Percentiles rank a stretch among this genome's conserved stretches.
phyloP scores from a whole-genome alignment of 2,888 invertebrate species.

The Xestia c-nigrum region DNA sequence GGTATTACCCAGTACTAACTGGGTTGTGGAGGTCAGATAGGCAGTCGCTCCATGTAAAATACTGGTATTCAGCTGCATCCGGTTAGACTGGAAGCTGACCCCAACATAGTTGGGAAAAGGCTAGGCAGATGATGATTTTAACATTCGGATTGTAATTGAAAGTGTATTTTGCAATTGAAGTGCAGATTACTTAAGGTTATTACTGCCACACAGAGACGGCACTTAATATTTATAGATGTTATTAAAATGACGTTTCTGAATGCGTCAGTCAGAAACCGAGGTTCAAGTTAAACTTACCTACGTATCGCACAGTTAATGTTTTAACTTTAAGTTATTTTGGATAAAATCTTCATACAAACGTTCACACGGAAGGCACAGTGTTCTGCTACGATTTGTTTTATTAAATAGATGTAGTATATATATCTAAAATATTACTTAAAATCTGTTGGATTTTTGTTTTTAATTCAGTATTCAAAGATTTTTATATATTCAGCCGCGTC shows the following conservation, averaged over 20 bases:
- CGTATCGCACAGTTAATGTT: constrained; percentile 47
- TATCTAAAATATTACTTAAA: constrained; percentile 31
- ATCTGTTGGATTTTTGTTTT: constrained; percentile 29
- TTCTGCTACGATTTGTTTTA: constrained; percentile 14
- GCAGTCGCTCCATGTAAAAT: not conserved
- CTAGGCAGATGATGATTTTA: not conserved
- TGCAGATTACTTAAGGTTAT: not conserved
- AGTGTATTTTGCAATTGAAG: not conserved
- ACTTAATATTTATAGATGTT: not conserved
- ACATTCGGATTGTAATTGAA: not conserved
- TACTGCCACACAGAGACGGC: not conserved
- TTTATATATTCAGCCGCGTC: too few relatives aligned
- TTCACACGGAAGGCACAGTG: constrained; percentile 48
- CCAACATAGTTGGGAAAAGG: not conserved
- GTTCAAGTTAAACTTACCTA: not conserved
- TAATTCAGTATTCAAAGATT: not conserved
- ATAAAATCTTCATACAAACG: constrained; percentile 36
- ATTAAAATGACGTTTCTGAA: not conserved
- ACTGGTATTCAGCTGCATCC: not conserved
- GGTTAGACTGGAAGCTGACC: not conserved
- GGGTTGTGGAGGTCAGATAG: not conserved
- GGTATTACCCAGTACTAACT: not conserved
- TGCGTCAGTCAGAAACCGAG: not conserved
- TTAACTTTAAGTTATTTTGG: constrained; percentile 35
- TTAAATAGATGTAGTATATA: constrained; percentile 30